Evolutionary conservation across 53 echinoderm and acorn worm species (phyloP).

Genomic region (Arbacia lixula): DNA sequence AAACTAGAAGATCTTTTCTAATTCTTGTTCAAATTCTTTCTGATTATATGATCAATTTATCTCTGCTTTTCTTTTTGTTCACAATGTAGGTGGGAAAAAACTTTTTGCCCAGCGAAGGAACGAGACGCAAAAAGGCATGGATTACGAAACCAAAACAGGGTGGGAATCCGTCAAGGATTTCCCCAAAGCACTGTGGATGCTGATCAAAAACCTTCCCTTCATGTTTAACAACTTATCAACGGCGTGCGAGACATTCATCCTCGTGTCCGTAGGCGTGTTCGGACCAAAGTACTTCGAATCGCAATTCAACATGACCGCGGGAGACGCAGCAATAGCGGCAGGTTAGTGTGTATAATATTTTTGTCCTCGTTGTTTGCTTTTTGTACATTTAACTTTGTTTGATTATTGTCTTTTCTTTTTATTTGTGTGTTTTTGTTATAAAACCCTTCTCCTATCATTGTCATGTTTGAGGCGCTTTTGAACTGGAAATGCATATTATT

Average conservation of each 20-base stretch:
- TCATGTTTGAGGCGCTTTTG: no score
- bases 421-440: no score
- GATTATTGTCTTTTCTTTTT: no score
- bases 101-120: slow-evolving; percentile 53
- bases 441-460: no score
- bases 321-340: slow-evolving; percentile 84
- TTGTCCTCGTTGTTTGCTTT: no score
- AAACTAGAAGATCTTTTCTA: no score
- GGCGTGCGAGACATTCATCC: slow-evolving; percentile 84
- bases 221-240: slow-evolving; percentile 78
- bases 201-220: slow-evolving; percentile 76
- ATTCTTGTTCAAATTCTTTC: no score
- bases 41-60: no score
- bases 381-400: no score
- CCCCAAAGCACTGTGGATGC: slow-evolving; percentile 67
- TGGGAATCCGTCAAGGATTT: slow-evolving; percentile 63
- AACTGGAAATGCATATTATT: no score
- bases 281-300: slow-evolving; percentile 97
- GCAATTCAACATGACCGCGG: slow-evolving; percentile 84
- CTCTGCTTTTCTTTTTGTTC: no score
- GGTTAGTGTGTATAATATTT: no score
- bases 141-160: slow-evolving; percentile 54
- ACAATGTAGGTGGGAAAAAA: slow-evolving; percentile 58
- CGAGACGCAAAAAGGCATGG: slow-evolving; percentile 76
- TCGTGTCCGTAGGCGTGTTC: slow-evolving; percentile 89